phyloP scores from a whole-genome alignment of 1,140 invertebrate genomes.

The Argopecten irradians region DNA sequence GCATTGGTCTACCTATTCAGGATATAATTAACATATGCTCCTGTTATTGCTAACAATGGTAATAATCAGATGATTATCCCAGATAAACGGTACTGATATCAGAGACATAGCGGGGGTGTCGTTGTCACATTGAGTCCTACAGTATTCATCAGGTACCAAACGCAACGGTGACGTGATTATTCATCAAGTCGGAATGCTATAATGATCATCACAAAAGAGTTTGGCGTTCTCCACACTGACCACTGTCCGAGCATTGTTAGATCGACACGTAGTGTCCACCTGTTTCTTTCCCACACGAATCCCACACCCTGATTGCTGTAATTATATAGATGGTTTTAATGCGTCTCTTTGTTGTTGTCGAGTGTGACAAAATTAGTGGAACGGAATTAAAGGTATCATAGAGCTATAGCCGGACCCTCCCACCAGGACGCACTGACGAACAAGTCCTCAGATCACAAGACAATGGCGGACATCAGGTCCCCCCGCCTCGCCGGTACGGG shows the following conservation, averaged over 20 bases:
- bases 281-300: not conserved
- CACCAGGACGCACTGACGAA: not conserved
- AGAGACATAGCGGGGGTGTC: not conserved
- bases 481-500: not conserved
- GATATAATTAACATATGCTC: not conserved
- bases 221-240: not conserved
- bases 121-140: not conserved
- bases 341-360: not conserved
- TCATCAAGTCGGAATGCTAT: not conserved
- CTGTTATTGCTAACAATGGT: not conserved
- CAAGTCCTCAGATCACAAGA: not conserved
- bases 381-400: constrained; percentile 22
- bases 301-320: not conserved
- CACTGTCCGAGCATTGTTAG: not conserved
- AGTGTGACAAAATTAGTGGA: not conserved
- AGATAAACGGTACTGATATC: not conserved
- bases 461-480: not conserved
- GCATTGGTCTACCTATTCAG: not conserved
- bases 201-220: not conserved
- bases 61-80: not conserved
- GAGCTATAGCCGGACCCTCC: not conserved
- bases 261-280: not conserved
- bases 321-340: not conserved
- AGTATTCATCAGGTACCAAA: not conserved
- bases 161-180: not conserved